Base-by-base conservation (phyloP, 2,797 vertebrate genomes). In the Liparis tanakae region DNA sequence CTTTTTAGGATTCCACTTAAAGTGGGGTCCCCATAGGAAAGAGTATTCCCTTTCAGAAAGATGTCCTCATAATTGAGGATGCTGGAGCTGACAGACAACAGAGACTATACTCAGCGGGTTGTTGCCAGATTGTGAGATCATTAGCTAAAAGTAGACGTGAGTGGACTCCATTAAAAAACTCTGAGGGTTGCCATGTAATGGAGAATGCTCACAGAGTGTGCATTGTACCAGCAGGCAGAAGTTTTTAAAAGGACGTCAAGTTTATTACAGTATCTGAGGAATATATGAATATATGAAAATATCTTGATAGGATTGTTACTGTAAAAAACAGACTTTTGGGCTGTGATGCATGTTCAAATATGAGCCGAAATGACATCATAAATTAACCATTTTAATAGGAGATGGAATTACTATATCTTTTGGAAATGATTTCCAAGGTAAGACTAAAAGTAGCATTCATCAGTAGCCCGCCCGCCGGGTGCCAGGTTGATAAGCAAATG, bases 71-170 rank as follows among this genome's bases (percentile, higher is more conserved):
- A 78, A 78, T 62, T 78, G 74, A 80, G 80, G 62, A 65, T 56
- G 63, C 57, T 61, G 60, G 46, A 74, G 72, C 67, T 83, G 80
- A 89, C 77, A 80, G 76, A 78, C 81, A 84, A 81, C 83, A 85
- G 68, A 67, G 75, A 69, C 60, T 34, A 71, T 34, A 71, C 74
- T 74, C 65, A 59, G 78, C 14, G 8, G 72, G 70, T 67, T 63
- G 76, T 74, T 85, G 76, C 78, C 81, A 87, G 74, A 70, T 78
- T 86, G 74, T 76, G 75, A 88, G 70, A 69, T 86, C 82, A 85
- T 79, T 81, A 72, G 78, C 82, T 76, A 70, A 82, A 85, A 87
- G 79, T 51, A 80, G 79, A 79, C 14, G 7, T 61, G 59, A 76
- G 75, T 69, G 77, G 70, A 82, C 74, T 79, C 58, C 72, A 67